Evolutionary conservation across 2,888 invertebrate species (phyloP), one percentile per base, ranked within the genome.

Genomic region (Eupithecia tripunctaria): DNA sequence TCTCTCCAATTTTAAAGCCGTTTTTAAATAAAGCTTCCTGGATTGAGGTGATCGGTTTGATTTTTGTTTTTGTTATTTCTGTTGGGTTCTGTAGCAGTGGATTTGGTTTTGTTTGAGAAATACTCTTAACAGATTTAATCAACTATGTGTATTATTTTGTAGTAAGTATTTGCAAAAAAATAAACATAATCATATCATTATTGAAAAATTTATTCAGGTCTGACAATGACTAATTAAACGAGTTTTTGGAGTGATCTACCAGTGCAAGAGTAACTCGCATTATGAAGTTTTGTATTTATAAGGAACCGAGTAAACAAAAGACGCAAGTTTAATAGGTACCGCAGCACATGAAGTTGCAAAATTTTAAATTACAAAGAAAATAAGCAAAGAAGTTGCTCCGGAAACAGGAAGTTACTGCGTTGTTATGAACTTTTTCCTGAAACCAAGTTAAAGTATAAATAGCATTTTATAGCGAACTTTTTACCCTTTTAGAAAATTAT

Each of bases 341-440:
- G 75, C 77, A 82, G 83, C 84, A 86, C 82, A 87, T 85, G 84
- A 85, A 87, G 85, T 84, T 84, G 84, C 83, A 83, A 89, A 91
- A 88, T 90, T 91, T 91, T 88, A 90, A 90, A 91, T 91, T 90
- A 89, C 88, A 87, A 90, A 89, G 89, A 89, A 91, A 89, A 90
- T 88, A 87, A 88, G 87, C 84, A 84, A 81, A 82, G 83, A 82
- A 87, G 84, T 88, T 80, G 67, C 29, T 47, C 73, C 67, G 85
- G 85, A 87, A 87, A 85, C 84, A 82, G 74, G 81, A 88, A 88
- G 86, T 86, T 87, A 85, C 86, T 83, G 84, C 81, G 87, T 91
- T 88, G 89, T 89, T 90, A 86, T 85, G 82, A 91, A 90, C 84
- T 91, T 85, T 86, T 84, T 79, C 86, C 85, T 83, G 84, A 84